Conservation (phyloP, 2,797 vertebrate species). For the Simalia tracyae region DNA sequence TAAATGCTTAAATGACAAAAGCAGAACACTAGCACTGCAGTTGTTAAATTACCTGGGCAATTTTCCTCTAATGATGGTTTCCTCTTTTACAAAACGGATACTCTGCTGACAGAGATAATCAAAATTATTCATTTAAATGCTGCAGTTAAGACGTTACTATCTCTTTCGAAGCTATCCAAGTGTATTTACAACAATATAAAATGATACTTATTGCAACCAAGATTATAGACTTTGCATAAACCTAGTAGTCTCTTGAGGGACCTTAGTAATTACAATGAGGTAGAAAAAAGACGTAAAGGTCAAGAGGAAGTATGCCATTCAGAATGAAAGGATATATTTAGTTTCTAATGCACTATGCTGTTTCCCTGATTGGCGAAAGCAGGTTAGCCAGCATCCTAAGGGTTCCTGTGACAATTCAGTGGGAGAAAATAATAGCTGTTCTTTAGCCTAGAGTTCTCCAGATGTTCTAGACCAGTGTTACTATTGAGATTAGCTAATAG, state of each 20-base stretch:
- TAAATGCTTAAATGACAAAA: slow-evolving; percentile 7
- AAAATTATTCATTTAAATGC: slow-evolving; percentile 33
- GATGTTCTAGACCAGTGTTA: background rate
- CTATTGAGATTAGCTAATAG: no score
- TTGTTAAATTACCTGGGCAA: slow-evolving; percentile 27
- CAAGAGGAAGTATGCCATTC: background rate
- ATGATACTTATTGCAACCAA: slow-evolving; percentile 26
- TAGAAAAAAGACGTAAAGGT: slow-evolving; percentile 10
- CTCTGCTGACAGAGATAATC: slow-evolving; percentile 28
- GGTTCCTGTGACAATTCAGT: background rate
- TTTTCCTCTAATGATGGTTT: slow-evolving; percentile 32
- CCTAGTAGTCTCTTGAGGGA: slow-evolving; percentile 9
- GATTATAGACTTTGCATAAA: slow-evolving; percentile 31
- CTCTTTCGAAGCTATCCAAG: slow-evolving; percentile 23
- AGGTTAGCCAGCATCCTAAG: background rate
- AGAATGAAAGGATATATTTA: slow-evolving; percentile 18
- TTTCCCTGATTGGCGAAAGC: slow-evolving; percentile 3
- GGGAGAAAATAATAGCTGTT: background rate
- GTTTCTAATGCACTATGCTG: slow-evolving; percentile 28
- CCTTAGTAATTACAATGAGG: slow-evolving; percentile 6
- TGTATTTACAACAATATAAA: slow-evolving; percentile 32
- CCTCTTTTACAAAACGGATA: slow-evolving; percentile 26
- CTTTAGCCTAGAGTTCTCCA: background rate
- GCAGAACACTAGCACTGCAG: background rate
- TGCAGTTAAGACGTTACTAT: slow-evolving; percentile 18